These are phyloP conservation scores for Phyllotreta striolata DNA, from an alignment of 2,888 invertebrate species.

Conservation along the genomic window DNA sequence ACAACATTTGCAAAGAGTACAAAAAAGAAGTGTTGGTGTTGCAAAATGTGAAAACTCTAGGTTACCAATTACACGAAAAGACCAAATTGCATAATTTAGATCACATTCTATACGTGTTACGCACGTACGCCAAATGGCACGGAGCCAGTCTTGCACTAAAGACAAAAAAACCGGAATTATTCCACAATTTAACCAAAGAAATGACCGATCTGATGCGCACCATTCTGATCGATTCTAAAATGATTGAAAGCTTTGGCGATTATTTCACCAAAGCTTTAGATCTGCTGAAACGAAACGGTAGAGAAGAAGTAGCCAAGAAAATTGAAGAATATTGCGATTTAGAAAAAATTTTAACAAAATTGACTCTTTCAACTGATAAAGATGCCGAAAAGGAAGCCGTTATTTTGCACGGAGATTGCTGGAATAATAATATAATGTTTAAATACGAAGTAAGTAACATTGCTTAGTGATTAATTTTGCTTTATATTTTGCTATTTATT, in stretches of 20 bases:
- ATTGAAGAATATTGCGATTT: constrained; percentile 37
- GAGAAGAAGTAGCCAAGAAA: constrained; percentile 36
- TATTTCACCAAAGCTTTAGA: constrained; percentile 38
- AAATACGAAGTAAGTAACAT: constrained; percentile 50
- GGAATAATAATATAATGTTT: constrained; percentile 55
- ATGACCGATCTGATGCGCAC: constrained; percentile 34
- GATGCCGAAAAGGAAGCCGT: constrained; percentile 22
- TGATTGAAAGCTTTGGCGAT: constrained; percentile 32
- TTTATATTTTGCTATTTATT: too few relatives aligned
- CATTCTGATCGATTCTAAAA: constrained; percentile 40
- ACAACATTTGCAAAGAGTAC: constrained; percentile 41
- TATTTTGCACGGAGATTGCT: constrained; percentile 51
- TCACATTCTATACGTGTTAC: constrained; percentile 44
- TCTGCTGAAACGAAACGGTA: constrained; percentile 34
- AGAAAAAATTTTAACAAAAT: constrained; percentile 30
- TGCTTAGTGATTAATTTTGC: too few relatives aligned
- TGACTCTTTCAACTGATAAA: constrained; percentile 3
- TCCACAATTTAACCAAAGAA: constrained; percentile 40
- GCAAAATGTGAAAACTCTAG: constrained; percentile 45
- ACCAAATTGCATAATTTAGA: constrained; percentile 48
- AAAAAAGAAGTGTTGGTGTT: constrained; percentile 48
- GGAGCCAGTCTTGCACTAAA: constrained; percentile 46
- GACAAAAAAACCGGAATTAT: constrained; percentile 41
- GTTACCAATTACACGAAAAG: constrained; percentile 48
- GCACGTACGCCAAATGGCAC: constrained; percentile 46